A percentile compares a stretch with the other conserved stretches of the same genome.
phyloP scores from a whole-genome alignment of 1,140 invertebrate genomes.

The Aphaenogaster floridana region DNA sequence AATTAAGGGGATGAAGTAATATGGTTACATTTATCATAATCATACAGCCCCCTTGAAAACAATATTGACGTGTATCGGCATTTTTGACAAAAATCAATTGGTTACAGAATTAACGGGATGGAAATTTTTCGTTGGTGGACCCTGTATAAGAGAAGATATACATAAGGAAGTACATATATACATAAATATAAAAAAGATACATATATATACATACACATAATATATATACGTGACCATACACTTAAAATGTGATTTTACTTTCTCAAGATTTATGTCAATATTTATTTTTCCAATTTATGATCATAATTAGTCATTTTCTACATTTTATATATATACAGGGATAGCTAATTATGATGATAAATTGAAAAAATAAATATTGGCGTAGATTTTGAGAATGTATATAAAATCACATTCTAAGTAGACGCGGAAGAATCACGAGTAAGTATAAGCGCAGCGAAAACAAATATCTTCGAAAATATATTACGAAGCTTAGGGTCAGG shows the following conservation, averaged over 20 bases:
- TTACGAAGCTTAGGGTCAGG: neutral
- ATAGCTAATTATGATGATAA: neutral
- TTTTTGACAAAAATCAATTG: no score
- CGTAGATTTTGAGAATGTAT: neutral
- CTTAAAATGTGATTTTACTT: neutral
- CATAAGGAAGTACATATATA: no score
- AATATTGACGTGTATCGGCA: no score
- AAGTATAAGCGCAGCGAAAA: neutral
- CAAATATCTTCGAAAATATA: constrained; percentile 8
- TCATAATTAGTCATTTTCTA: neutral
- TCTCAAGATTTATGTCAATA: neutral
- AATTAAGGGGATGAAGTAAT: no score
- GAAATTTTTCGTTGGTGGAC: no score
- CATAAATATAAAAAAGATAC: no score
- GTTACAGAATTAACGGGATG: no score
- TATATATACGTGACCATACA: no score
- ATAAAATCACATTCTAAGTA: neutral
- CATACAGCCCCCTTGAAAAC: no score
- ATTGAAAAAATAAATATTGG: constrained; percentile 6
- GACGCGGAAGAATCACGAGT: neutral
- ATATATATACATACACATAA: no score
- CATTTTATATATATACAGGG: neutral
- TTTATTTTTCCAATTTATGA: neutral
- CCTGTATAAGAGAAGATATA: no score
- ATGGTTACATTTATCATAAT: no score